These are phyloP conservation scores for Drosophila silvestris DNA, from an alignment of 2,888 invertebrate species.

Conservation along the genomic window DNA sequence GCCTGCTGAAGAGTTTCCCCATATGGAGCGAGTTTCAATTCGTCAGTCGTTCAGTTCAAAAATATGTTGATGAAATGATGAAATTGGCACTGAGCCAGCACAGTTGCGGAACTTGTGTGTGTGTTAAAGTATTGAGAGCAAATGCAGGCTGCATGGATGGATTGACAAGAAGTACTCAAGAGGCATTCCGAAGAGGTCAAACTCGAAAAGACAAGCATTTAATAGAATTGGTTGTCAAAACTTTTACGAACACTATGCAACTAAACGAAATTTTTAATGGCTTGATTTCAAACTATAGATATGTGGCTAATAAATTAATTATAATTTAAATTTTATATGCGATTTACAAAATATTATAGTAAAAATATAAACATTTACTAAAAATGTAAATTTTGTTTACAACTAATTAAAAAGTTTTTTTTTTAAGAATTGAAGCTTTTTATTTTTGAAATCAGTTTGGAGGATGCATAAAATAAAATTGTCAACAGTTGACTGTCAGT, in stretches of 20 bases:
- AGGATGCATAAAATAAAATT: background rate
- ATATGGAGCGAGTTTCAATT: constrained; percentile 25
- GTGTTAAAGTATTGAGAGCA: constrained; percentile 39
- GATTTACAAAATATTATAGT: background rate
- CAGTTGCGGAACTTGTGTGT: constrained; percentile 30
- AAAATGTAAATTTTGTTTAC: background rate
- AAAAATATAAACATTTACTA: background rate
- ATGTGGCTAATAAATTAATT: background rate
- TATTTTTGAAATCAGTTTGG: background rate
- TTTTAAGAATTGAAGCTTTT: background rate
- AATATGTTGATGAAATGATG: constrained; percentile 42
- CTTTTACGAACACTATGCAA: background rate
- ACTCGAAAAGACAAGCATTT: constrained; percentile 1
- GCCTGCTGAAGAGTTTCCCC: constrained; percentile 36
- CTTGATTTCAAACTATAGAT: background rate
- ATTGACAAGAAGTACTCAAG: constrained; percentile 4
- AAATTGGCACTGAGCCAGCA: constrained; percentile 49
- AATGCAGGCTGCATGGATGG: constrained; percentile 22
- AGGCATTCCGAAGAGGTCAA: constrained; percentile 23
- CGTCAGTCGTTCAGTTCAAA: constrained; percentile 27
- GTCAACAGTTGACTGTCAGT: constrained; percentile 21
- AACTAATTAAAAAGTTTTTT: background rate
- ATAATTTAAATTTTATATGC: background rate
- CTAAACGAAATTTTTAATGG: background rate
- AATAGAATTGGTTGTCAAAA: constrained; percentile 6